phyloP scores from a whole-genome alignment of 2,113 vertebrate genomes.

The Pterophyllum scalare region DNA sequence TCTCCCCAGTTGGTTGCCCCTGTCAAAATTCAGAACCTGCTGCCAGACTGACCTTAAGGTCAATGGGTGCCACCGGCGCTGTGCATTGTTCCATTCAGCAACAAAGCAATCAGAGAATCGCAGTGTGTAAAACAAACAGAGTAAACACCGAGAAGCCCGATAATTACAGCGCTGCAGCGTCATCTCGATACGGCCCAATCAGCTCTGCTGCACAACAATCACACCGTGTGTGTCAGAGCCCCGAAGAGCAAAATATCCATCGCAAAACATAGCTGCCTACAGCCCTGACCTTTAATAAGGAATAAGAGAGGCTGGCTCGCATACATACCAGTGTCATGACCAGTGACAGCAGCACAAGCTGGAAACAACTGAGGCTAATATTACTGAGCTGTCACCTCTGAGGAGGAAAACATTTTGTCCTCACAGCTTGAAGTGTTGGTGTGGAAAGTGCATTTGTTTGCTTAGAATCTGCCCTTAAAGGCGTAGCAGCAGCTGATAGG shows the following conservation, averaged over 20 bases:
- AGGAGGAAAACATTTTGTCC: conserved; percentile 1
- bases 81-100: conserved; percentile 49
- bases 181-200: background rate
- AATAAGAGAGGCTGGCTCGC: conserved; percentile 28
- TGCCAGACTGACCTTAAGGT: conserved; percentile 78
- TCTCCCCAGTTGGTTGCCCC: conserved; percentile 75
- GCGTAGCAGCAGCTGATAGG: background rate
- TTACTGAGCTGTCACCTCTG: conserved; percentile 23
- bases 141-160: conserved; percentile 10
- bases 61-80: conserved; percentile 60
- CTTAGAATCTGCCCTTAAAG: background rate
- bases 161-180: conserved; percentile 43
- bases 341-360: conserved; percentile 18
- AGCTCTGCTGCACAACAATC: conserved; percentile 2
- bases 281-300: conserved; percentile 55
- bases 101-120: conserved; percentile 51
- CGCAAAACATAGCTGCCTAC: conserved; percentile 28
- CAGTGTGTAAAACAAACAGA: conserved; percentile 37
- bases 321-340: conserved; percentile 20
- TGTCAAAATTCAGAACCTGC: conserved; percentile 81
- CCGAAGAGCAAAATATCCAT: conserved; percentile 38
- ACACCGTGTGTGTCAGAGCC: background rate
- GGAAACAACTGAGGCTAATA: conserved; percentile 24
- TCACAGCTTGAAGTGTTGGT: conserved; percentile 1
- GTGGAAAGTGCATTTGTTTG: background rate